phyloP scores from a whole-genome alignment of 2,888 invertebrate species.

The Drymonia ruficornis region DNA sequence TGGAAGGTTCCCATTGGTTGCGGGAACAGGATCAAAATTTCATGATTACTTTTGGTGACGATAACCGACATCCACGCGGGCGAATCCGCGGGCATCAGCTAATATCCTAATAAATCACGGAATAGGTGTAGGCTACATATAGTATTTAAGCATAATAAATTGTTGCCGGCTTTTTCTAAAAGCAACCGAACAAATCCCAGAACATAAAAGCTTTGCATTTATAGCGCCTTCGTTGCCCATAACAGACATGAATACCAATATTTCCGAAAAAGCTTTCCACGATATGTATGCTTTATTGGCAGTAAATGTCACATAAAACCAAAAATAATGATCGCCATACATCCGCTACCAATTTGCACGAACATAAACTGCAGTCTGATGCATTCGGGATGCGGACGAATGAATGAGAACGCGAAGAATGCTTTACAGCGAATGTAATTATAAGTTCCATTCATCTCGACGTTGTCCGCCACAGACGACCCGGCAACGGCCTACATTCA shows the following conservation, averaged over 20 bases:
- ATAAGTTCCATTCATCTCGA: slow-evolving; percentile 57
- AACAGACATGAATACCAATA: slow-evolving; percentile 2
- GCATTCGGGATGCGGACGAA: slow-evolving; percentile 36
- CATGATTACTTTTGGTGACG: too few relatives aligned
- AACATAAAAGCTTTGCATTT: not conserved
- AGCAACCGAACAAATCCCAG: not conserved
- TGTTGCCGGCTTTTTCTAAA: too few relatives aligned
- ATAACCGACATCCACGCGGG: too few relatives aligned
- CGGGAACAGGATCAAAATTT: too few relatives aligned
- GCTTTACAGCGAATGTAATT: slow-evolving; percentile 61
- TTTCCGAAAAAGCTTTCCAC: slow-evolving; percentile 20
- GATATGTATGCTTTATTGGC: slow-evolving; percentile 18
- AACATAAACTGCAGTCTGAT: slow-evolving; percentile 22
- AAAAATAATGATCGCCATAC: slow-evolving; percentile 22
- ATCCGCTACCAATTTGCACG: slow-evolving; percentile 18
- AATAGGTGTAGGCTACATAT: too few relatives aligned
- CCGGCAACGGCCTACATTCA: slow-evolving; percentile 35
- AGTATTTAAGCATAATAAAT: too few relatives aligned
- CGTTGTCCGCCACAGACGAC: slow-evolving; percentile 33
- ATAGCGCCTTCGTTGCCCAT: not conserved
- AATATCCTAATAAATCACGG: too few relatives aligned
- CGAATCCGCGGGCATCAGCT: too few relatives aligned
- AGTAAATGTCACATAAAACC: slow-evolving; percentile 31
- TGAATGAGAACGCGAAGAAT: slow-evolving; percentile 48
- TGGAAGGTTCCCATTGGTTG: too few relatives aligned